These are phyloP conservation scores for Drosophila atroscutellata DNA, from an alignment of 2,888 invertebrate species.

Conservation along the genomic window DNA sequence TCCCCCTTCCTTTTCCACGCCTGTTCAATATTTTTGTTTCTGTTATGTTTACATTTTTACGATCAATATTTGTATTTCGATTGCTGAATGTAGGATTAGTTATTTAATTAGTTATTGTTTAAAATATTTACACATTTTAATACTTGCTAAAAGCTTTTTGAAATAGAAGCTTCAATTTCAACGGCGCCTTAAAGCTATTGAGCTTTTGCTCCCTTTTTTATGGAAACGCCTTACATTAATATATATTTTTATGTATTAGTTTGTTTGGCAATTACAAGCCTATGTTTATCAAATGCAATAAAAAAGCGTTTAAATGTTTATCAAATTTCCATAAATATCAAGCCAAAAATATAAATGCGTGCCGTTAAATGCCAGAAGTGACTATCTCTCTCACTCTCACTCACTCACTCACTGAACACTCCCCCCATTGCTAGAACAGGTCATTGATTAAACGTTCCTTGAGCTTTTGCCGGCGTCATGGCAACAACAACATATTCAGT, in stretches of 20 bases:
- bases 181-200: background rate
- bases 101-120: too few relatives aligned
- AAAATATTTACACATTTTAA: background rate
- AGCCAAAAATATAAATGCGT: conserved; percentile 32
- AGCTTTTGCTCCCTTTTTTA: background rate
- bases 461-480: conserved; percentile 56
- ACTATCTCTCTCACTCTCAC: conserved; percentile 3
- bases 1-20: conserved; percentile 42
- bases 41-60: conserved; percentile 34
- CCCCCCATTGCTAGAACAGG: conserved; percentile 12
- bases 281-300: conserved; percentile 41
- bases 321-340: conserved; percentile 73
- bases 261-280: conserved; percentile 32
- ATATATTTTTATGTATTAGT: conserved; percentile 4
- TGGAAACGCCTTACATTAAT: background rate
- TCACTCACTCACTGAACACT: background rate
- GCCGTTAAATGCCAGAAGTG: conserved; percentile 35
- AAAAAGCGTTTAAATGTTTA: conserved; percentile 57
- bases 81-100: background rate
- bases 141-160: background rate
- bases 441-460: conserved; percentile 73
- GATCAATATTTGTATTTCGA: conserved; percentile 42
- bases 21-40: conserved; percentile 11
- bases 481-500: conserved; percentile 40
- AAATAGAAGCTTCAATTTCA: background rate